A percentile compares a stretch with the other conserved stretches of the same genome.
Evolutionary conservation across 2,797 vertebrate genomes (phyloP).

Genomic region (Galaxias olidus): DNA sequence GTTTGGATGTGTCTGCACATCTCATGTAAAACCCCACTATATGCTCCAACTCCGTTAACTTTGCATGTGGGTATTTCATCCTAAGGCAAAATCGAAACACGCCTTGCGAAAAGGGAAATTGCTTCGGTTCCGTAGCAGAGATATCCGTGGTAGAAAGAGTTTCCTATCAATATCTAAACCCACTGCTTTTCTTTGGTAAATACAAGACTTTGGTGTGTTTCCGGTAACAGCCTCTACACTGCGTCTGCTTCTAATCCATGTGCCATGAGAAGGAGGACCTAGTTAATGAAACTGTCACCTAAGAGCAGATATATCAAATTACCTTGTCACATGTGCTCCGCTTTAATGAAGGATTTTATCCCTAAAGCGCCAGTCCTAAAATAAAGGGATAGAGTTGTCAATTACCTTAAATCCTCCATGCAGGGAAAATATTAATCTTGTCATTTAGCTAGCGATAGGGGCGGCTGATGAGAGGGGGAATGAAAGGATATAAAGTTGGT

Average conservation of each 20-base stretch:
- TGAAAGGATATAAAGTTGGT: conserved; percentile 42
- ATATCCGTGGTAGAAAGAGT: no score
- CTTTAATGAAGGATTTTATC: conserved; percentile 52
- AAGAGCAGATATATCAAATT: conserved; percentile 49
- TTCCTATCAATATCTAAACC: neutral
- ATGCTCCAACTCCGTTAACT: neutral
- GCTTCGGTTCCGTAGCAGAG: no score
- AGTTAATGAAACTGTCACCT: conserved; percentile 55
- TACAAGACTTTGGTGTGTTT: neutral
- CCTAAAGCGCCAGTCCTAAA: conserved; percentile 32
- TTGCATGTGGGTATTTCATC: neutral
- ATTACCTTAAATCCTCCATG: conserved; percentile 43
- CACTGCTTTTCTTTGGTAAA: conserved; percentile 13
- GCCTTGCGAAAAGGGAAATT: neutral
- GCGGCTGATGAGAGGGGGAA: conserved; percentile 40
- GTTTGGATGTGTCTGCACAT: neutral
- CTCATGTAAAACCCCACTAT: neutral
- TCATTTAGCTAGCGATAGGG: conserved; percentile 34
- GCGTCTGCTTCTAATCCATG: conserved; percentile 37
- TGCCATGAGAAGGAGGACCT: conserved; percentile 29
- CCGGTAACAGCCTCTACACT: conserved; percentile 14
- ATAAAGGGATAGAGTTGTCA: conserved; percentile 48
- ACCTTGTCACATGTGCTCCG: conserved; percentile 39
- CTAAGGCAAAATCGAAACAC: neutral
- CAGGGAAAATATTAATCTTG: conserved; percentile 38